These are phyloP conservation scores for Acipenser oxyrinchus DNA, from an alignment of 2,797 vertebrate genomes.

Conservation along the genomic window DNA sequence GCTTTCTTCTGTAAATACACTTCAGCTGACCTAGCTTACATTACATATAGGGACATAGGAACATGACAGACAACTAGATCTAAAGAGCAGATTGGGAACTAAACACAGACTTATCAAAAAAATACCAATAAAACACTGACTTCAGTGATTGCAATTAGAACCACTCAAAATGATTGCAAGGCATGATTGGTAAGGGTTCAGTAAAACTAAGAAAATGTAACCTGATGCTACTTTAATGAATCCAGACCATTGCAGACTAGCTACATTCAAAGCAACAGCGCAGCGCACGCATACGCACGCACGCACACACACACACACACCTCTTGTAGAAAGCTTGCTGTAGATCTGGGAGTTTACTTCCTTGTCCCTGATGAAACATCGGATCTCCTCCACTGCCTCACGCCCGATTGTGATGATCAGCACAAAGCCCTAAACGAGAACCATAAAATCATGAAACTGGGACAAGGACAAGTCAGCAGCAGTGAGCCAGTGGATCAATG, in stretches of 20 bases:
- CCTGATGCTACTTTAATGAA: conserved; percentile 24
- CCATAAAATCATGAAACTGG: conserved; percentile 6
- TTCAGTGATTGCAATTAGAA: not conserved
- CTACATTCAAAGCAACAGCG: conserved; percentile 27
- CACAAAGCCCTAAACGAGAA: conserved; percentile 76
- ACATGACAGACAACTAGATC: too few species aligned
- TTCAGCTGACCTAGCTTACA: too few species aligned
- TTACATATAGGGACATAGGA: too few species aligned
- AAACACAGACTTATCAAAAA: not conserved
- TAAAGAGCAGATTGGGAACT: too few species aligned
- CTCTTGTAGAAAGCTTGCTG: conserved; percentile 91
- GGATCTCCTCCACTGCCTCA: conserved; percentile 90
- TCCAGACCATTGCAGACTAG: conserved; percentile 38
- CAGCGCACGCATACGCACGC: not conserved
- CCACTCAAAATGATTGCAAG: not conserved
- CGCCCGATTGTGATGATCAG: conserved; percentile 82
- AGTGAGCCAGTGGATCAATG: too few species aligned
- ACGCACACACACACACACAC: conserved; percentile 53
- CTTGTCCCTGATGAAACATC: conserved; percentile 90
- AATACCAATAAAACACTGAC: not conserved
- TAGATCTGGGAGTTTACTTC: conserved; percentile 98
- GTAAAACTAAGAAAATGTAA: not conserved
- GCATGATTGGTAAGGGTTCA: not conserved
- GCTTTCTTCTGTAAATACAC: too few species aligned
- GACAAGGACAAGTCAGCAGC: too few species aligned